Conservation (phyloP, 2,113 vertebrate species). For the Nycticryphes semicollaris region DNA sequence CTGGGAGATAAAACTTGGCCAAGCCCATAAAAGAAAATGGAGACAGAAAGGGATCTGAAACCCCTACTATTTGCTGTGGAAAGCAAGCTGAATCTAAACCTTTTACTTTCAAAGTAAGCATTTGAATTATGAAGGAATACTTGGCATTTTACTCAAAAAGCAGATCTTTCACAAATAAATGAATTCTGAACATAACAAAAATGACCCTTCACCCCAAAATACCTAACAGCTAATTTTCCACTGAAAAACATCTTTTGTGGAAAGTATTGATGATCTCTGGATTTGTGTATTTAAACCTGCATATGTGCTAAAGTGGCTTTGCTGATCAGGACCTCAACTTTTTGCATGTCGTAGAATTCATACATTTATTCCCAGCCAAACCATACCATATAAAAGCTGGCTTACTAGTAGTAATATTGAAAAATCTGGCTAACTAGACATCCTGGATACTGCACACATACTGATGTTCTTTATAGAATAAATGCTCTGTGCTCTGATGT, state of each 20-base stretch:
- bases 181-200: not conserved
- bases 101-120: slow-evolving; percentile 32
- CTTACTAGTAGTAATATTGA: not conserved
- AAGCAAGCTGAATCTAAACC: not conserved
- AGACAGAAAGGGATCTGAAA: not conserved
- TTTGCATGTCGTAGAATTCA: not conserved
- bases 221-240: slow-evolving; percentile 5
- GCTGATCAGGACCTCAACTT: not conserved
- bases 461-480: slow-evolving; percentile 46
- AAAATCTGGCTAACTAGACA: slow-evolving; percentile 19
- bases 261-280: not conserved
- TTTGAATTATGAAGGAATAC: slow-evolving; percentile 7
- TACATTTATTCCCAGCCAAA: slow-evolving; percentile 3
- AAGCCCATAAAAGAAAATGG: not conserved
- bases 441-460: slow-evolving; percentile 16
- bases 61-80: not conserved
- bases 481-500: slow-evolving; percentile 63
- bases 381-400: slow-evolving; percentile 29
- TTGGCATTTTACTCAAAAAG: slow-evolving; percentile 32
- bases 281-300: not conserved
- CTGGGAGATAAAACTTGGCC: slow-evolving; percentile 24
- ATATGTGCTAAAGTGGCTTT: not conserved
- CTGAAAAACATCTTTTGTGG: slow-evolving; percentile 1
- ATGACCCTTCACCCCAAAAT: not conserved
- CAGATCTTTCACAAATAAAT: not conserved